Conservation (phyloP, 1,140 invertebrate genomes). For the Coenobita brevimanus region DNA sequence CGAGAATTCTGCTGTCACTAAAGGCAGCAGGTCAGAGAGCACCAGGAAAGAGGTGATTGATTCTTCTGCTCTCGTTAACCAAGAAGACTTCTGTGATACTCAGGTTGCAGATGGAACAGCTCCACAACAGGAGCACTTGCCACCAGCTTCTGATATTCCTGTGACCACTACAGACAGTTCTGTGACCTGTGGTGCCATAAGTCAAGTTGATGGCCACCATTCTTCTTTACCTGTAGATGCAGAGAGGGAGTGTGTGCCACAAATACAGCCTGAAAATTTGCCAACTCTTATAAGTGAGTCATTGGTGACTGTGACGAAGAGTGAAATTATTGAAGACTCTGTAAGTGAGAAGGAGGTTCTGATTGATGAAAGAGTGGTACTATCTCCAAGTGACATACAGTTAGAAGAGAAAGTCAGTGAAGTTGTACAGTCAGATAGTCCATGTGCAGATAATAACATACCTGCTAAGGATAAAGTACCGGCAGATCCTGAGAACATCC, state of each 20-base stretch:
- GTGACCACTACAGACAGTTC: neutral
- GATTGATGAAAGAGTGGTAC: constrained; percentile 1
- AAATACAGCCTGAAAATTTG: neutral
- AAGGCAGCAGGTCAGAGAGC: no score
- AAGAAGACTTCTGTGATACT: no score
- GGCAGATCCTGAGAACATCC: no score
- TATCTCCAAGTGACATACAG: neutral
- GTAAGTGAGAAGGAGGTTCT: constrained; percentile 9
- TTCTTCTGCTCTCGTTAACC: neutral
- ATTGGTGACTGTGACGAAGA: constrained; percentile 39
- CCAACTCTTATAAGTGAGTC: constrained; percentile 44
- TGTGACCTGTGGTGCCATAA: neutral
- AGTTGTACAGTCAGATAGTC: neutral
- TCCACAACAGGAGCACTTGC: no score
- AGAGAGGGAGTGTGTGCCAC: neutral
- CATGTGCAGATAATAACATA: no score
- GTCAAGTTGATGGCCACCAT: neutral
- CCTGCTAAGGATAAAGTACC: no score
- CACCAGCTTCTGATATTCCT: neutral
- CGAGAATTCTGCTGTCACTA: no score
- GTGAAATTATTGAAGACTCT: constrained; percentile 48
- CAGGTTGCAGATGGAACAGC: neutral
- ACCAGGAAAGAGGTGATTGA: constrained; percentile 1
- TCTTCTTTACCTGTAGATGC: neutral
- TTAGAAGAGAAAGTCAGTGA: neutral